Evolutionary conservation across 1,140 invertebrate genomes (phyloP).

Genomic region (Phortica variegata): DNA sequence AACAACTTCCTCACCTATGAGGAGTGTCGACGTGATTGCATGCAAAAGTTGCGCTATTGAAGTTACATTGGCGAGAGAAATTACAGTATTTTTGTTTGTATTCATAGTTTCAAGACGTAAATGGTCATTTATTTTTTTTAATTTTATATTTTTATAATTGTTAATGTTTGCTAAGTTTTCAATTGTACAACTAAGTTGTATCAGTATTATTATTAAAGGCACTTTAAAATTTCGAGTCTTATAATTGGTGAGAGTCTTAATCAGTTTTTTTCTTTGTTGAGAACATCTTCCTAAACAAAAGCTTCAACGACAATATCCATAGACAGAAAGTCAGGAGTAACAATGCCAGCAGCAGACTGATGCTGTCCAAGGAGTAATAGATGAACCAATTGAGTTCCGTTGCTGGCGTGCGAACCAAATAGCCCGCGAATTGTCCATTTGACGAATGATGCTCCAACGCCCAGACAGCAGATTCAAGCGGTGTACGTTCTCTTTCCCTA

Average conservation of each 20-base stretch:
- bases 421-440: conserved; percentile 56
- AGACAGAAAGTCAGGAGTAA: not conserved
- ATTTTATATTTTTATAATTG: conserved; percentile 2
- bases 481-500: conserved; percentile 62
- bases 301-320: too few relatives aligned
- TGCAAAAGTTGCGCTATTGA: conserved; percentile 37
- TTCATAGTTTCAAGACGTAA: not conserved
- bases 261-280: too few relatives aligned
- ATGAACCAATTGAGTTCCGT: conserved; percentile 52
- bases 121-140: conserved; percentile 6
- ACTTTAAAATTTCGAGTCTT: too few relatives aligned
- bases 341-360: conserved; percentile 14
- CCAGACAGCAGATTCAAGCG: conserved; percentile 68
- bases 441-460: conserved; percentile 68
- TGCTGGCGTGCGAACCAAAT: conserved; percentile 57
- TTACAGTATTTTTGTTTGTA: not conserved
- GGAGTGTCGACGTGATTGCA: conserved; percentile 50
- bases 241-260: too few relatives aligned
- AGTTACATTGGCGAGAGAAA: not conserved
- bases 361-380: conserved; percentile 45
- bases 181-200: too few relatives aligned
- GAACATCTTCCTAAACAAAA: too few relatives aligned
- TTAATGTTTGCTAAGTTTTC: too few relatives aligned
- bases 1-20: conserved; percentile 51
- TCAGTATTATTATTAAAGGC: too few relatives aligned